phyloP scores from a whole-genome alignment of 64 coral and sea anemone species.

The Stylophora pistillata region DNA sequence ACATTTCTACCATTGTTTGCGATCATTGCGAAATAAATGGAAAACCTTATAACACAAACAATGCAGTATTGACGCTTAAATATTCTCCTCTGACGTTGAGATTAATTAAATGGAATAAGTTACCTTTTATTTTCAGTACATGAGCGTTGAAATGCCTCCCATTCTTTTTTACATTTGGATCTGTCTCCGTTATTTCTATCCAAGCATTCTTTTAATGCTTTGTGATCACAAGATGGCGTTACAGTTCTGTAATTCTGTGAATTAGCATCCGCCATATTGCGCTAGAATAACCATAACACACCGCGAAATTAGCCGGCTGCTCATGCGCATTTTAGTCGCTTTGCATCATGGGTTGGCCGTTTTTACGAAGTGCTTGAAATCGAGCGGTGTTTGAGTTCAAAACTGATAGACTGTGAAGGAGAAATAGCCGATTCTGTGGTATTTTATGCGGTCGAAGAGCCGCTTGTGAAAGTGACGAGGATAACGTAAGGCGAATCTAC shows the following conservation, averaged over 20 bases:
- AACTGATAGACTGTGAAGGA: constrained; percentile 63
- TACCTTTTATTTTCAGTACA: constrained; percentile 88
- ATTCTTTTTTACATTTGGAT: constrained; percentile 82
- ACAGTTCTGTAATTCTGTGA: background rate
- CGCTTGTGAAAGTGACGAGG: constrained; percentile 26
- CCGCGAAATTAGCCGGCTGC: constrained; percentile 29
- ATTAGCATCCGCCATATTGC: constrained; percentile 71
- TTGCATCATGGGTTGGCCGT: constrained; percentile 97
- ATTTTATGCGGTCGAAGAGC: constrained; percentile 21
- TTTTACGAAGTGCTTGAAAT: constrained; percentile 94
- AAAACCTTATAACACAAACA: too few species aligned
- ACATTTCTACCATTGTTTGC: too few species aligned
- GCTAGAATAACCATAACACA: constrained; percentile 55
- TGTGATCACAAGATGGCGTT: constrained; percentile 61
- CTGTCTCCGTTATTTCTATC: constrained; percentile 83
- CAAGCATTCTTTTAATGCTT: constrained; percentile 80
- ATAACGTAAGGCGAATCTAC: constrained; percentile 2
- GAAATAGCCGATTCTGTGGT: constrained; percentile 44
- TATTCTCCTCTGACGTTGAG: background rate
- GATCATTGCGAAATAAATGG: too few species aligned
- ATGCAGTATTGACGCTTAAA: too few species aligned
- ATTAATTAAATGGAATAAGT: background rate
- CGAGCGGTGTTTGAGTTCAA: constrained; percentile 97
- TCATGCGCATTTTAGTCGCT: constrained; percentile 64
- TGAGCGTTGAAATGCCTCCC: constrained; percentile 79